These are phyloP conservation scores for Cisticola juncidis DNA, from an alignment of 2,113 vertebrate species.

Conservation along the genomic window DNA sequence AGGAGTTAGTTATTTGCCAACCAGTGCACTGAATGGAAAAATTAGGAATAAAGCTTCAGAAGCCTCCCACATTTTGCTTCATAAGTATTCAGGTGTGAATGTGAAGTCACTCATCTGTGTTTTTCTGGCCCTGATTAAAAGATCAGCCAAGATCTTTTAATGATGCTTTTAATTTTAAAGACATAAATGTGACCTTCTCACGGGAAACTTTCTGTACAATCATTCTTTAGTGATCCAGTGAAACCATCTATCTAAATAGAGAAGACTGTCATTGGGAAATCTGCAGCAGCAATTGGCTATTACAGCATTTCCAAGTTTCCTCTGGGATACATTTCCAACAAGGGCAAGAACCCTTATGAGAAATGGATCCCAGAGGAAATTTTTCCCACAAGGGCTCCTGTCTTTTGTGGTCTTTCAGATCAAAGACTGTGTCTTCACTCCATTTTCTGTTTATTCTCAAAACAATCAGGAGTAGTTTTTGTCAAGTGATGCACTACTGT, in stretches of 20 bases:
- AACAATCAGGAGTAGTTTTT: not conserved
- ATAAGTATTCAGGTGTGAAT: slow-evolving; percentile 10
- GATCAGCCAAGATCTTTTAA: slow-evolving; percentile 10
- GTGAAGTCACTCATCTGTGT: not conserved
- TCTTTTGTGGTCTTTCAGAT: not conserved
- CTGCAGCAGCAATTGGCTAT: not conserved
- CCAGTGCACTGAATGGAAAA: not conserved
- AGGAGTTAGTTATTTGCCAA: not conserved
- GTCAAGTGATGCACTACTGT: not conserved
- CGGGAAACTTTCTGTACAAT: not conserved
- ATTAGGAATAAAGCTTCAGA: not conserved
- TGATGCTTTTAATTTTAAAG: slow-evolving; percentile 38
- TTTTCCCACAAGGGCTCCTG: not conserved
- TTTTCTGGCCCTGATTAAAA: not conserved
- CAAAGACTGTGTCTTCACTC: not conserved
- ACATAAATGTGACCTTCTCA: not conserved
- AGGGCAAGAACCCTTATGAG: not conserved
- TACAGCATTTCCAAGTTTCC: not conserved
- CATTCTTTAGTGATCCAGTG: not conserved
- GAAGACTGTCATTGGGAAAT: not conserved
- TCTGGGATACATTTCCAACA: not conserved
- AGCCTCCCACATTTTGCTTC: not conserved
- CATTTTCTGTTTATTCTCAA: not conserved
- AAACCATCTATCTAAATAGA: not conserved
- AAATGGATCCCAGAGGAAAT: not conserved